phyloP scores from a whole-genome alignment of 2,888 invertebrate genomes.

The Limnephilus marmoratus region DNA sequence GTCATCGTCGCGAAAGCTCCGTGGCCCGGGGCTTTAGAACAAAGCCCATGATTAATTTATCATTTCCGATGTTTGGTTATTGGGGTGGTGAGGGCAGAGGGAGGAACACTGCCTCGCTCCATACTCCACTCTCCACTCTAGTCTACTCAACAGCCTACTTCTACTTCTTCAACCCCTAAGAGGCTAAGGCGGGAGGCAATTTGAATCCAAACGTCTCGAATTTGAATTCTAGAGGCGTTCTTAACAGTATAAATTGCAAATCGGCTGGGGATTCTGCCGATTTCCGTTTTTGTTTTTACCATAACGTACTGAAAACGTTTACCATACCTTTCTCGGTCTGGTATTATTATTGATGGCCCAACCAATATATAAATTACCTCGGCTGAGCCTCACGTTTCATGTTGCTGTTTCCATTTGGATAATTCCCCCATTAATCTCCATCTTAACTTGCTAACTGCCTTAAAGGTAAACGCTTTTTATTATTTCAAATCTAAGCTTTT shows the following conservation, averaged over 20 bases:
- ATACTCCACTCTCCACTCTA: not conserved
- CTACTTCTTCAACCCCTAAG: not conserved
- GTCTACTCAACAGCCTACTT: not conserved
- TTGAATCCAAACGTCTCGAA: constrained; percentile 59
- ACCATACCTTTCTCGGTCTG: constrained; percentile 48
- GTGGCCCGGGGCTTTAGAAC: constrained; percentile 30
- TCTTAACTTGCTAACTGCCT: constrained; percentile 34
- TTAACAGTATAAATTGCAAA: constrained; percentile 61
- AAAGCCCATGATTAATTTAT: constrained; percentile 61
- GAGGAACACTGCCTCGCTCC: not conserved
- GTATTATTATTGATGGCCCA: constrained; percentile 51
- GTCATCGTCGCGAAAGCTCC: constrained; percentile 50
- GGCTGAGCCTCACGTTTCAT: constrained; percentile 6
- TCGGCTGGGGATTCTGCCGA: constrained; percentile 54
- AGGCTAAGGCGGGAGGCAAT: constrained; percentile 52
- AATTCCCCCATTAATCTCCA: constrained; percentile 51
- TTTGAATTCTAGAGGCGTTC: constrained; percentile 58
- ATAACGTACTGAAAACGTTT: constrained; percentile 52
- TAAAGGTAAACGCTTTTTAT: constrained; percentile 30
- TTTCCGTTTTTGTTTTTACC: constrained; percentile 58
- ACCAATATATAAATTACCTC: constrained; percentile 51
- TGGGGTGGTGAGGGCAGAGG: not conserved
- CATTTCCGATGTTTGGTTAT: constrained; percentile 56
- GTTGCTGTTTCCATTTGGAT: constrained; percentile 41
- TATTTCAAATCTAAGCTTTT: not conserved